These are phyloP conservation scores for Leiothrix lutea DNA, from an alignment of 2,113 vertebrate species.

Conservation along the genomic window DNA sequence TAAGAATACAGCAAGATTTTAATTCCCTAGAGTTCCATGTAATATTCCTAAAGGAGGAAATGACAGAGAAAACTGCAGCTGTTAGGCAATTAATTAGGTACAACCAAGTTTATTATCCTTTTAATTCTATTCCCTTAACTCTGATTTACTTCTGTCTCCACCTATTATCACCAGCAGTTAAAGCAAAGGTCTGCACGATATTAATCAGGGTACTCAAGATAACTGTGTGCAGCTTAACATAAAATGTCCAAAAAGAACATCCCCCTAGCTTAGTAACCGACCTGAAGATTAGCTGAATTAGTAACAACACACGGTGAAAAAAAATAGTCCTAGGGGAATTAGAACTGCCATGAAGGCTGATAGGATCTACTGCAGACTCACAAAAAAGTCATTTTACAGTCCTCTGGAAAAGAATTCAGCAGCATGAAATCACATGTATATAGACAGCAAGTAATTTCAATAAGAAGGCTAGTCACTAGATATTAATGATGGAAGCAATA, in stretches of 20 bases:
- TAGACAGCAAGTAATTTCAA: background rate
- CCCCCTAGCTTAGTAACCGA: accelerated
- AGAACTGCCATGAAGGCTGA: background rate
- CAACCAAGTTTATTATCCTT: background rate
- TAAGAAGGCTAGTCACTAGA: background rate
- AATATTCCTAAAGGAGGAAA: background rate
- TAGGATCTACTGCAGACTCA: background rate
- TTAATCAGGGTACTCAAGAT: background rate
- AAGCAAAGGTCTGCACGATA: background rate
- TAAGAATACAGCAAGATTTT: background rate
- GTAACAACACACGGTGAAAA: background rate
- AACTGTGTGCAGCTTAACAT: background rate
- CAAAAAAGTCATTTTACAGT: background rate
- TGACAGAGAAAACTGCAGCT: background rate
- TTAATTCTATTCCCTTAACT: background rate
- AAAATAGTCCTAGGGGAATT: background rate
- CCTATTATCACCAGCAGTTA: background rate
- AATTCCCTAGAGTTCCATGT: background rate
- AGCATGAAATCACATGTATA: accelerated
- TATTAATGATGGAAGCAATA: background rate
- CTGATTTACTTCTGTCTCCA: background rate
- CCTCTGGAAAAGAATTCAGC: background rate
- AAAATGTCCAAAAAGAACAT: background rate
- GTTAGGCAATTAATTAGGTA: background rate
- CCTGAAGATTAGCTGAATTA: background rate